Conservation (phyloP, 2,888 invertebrate genomes). For the Ganaspis brasiliensis region DNA sequence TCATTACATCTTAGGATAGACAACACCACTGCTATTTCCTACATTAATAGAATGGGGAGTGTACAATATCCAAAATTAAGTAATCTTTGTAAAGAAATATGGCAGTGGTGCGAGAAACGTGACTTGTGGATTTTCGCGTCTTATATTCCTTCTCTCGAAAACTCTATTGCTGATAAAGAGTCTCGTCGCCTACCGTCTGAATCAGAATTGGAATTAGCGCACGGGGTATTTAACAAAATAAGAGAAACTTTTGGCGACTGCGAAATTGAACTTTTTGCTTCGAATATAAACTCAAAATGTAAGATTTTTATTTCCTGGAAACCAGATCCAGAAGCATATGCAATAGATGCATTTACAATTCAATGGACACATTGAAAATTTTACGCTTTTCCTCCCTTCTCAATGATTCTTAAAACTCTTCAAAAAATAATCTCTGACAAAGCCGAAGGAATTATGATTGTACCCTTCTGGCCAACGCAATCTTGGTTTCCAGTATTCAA, state of each 20-base stretch:
- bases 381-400: slow-evolving; percentile 6
- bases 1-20: too few relatives aligned
- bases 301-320: too few relatives aligned
- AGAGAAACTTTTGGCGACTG: slow-evolving; percentile 13
- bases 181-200: slow-evolving; percentile 38
- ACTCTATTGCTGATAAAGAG: slow-evolving; percentile 6
- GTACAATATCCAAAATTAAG: too few relatives aligned
- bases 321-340: too few relatives aligned
- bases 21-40: too few relatives aligned
- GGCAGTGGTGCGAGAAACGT: too few relatives aligned
- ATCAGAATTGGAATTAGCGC: slow-evolving; percentile 27
- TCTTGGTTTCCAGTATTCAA: slow-evolving; percentile 59
- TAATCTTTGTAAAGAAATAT: too few relatives aligned
- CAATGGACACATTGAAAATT: slow-evolving; percentile 49
- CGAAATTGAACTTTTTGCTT: neutral
- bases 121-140: too few relatives aligned
- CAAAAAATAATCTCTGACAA: neutral
- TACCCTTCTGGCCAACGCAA: too few relatives aligned
- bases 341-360: slow-evolving; percentile 47
- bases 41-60: too few relatives aligned
- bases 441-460: too few relatives aligned
- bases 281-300: slow-evolving; percentile 43
- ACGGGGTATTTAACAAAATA: slow-evolving; percentile 28
- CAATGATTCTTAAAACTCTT: neutral
- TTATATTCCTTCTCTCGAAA: too few relatives aligned